Evolutionary conservation across 2,113 vertebrate genomes (phyloP).

Genomic region (Ciconia boyciana): DNA sequence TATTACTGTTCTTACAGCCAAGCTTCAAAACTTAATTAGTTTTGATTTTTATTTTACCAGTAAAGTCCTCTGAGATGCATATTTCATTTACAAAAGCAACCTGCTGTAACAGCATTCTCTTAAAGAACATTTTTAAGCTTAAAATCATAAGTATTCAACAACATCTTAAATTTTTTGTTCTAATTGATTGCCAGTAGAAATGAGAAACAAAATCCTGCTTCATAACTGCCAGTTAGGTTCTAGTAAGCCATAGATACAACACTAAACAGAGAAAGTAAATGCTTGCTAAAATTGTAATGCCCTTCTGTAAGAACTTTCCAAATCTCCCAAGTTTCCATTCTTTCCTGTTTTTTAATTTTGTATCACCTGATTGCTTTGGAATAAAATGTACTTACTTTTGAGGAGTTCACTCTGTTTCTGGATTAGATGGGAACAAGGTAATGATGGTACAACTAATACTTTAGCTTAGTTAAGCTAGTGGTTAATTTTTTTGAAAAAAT

Average conservation of each 20-base stretch:
- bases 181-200: background rate
- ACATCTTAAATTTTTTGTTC: background rate
- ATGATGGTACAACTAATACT: background rate
- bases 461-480: background rate
- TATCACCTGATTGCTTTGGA: background rate
- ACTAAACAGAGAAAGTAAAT: background rate
- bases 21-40: background rate
- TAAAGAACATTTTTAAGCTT: background rate
- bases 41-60: background rate
- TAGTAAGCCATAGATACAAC: background rate
- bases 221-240: background rate
- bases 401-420: background rate
- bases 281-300: background rate
- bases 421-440: background rate
- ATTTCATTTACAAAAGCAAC: background rate
- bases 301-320: background rate
- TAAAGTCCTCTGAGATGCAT: background rate
- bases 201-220: background rate
- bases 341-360: background rate
- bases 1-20: background rate
- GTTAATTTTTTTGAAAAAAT: background rate
- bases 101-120: background rate
- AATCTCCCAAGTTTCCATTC: background rate
- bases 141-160: background rate
- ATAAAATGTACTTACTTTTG: background rate